These are phyloP conservation scores for Irena cyanogastra DNA, from an alignment of 2,113 vertebrate species.

Conservation along the genomic window DNA sequence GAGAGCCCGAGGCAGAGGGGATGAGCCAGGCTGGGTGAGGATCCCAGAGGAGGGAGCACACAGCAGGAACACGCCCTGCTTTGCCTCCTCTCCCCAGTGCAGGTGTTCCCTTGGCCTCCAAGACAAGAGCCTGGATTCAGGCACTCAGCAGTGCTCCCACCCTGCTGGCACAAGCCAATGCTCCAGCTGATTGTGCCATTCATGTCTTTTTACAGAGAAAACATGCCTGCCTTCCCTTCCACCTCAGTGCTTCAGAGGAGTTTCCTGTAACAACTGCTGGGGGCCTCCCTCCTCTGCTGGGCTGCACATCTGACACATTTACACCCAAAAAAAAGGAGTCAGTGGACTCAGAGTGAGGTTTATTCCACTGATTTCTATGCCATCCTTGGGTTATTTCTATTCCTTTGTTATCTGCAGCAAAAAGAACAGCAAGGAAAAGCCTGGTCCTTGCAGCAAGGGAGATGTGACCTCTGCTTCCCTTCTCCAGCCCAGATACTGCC, in stretches of 20 bases:
- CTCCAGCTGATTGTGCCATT: neutral
- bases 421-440: neutral
- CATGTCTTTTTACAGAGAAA: neutral
- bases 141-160: neutral
- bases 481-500: neutral
- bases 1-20: neutral
- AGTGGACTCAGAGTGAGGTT: neutral
- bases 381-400: neutral
- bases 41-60: neutral
- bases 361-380: neutral
- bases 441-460: neutral
- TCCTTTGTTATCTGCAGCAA: neutral
- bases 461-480: neutral
- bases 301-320: neutral
- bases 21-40: neutral
- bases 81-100: neutral
- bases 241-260: neutral
- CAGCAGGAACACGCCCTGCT: rapidly evolving
- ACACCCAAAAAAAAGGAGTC: neutral
- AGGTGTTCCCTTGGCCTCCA: neutral
- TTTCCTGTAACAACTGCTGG: neutral
- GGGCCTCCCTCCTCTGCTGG: neutral
- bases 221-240: neutral
- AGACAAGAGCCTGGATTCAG: neutral
- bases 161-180: neutral